Percentiles rank a stretch among this genome's conserved stretches.
Evolutionary conservation across 2,113 vertebrate genomes (phyloP).

Genomic region (Thunnus maccoyii): DNA sequence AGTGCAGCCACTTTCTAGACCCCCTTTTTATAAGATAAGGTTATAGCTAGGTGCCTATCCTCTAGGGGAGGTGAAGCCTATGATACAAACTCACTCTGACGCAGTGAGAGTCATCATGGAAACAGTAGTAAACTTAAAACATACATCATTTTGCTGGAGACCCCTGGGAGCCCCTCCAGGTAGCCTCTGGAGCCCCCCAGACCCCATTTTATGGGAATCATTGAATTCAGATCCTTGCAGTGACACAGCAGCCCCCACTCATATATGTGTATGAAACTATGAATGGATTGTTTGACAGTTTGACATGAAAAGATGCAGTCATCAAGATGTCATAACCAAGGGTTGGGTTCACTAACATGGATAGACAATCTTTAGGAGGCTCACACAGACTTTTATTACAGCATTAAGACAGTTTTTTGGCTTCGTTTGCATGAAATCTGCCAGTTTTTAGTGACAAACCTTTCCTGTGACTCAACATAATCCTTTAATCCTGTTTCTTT

Average conservation of each 20-base stretch:
- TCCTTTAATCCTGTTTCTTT: conserved; percentile 8
- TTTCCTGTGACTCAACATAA: background rate
- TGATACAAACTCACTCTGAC: background rate
- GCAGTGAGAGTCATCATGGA: background rate
- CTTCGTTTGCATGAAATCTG: background rate
- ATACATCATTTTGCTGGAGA: background rate
- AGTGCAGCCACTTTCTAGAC: background rate
- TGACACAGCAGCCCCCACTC: conserved; percentile 25
- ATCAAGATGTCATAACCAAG: background rate
- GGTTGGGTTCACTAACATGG: background rate
- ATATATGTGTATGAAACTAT: background rate
- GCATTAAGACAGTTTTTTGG: background rate
- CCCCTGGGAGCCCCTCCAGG: conserved; percentile 25
- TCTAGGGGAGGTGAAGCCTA: background rate
- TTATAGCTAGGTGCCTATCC: background rate
- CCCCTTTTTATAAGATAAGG: background rate
- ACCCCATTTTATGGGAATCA: conserved; percentile 8
- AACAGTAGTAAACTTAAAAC: background rate
- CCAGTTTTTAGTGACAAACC: background rate
- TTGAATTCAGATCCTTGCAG: conserved; percentile 6
- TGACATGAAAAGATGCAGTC: background rate
- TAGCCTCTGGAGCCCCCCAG: conserved; percentile 30
- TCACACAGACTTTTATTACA: background rate
- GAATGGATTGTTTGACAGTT: background rate
- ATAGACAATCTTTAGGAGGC: background rate